Evolutionary conservation across 2,113 vertebrate species (phyloP), one percentile per base, ranked within the genome.

Genomic region (Xenopus laevis): DNA sequence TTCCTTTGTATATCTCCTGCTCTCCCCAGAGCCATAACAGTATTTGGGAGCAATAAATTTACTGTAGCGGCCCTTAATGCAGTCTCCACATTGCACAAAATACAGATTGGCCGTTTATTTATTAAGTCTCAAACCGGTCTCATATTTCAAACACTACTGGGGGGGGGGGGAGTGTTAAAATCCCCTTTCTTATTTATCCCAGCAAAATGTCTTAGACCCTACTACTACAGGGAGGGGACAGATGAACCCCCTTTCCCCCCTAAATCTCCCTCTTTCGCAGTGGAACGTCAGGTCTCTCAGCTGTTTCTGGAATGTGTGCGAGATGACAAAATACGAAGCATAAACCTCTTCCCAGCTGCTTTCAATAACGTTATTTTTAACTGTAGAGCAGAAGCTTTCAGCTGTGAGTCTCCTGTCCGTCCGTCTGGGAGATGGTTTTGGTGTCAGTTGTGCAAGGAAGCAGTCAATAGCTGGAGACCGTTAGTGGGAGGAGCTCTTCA

Each of bases 331-430:
- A 87, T 82, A 85, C 1, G 78, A 82, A 90, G 87, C 87, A 88
- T 78, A 65, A 82, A 83, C 84, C 79, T 80, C 87, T 88, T 81
- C 85, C 88, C 93, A 94, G 89, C 93, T 94, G 84, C 82, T 91
- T 90, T 88, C 79, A 84, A 81, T 80, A 79, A 68, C 79, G 83
- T 85, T 92, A 88, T 93, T 93, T 94, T 93, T 91, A 92, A 88
- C 86, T 83, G 76, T 17, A 66, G 67, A 74, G 78, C 79, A 45
- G 57, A 57, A 67, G 17, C 44, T 52, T 21, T 23, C 62, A 58
- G 55, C 68, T 44, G 52, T 55, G 21, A 27, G 15, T 40, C 13
- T 30, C 16, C 15, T 18, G 46, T 20, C 8, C 45, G 33, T 1
- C 8, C 59, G 45, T 23, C 17, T 64, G 71, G 30, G 40, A 59